Percentiles rank a stretch among this genome's conserved stretches.
Conservation (phyloP, 2,797 vertebrate genomes). For the Sternarchorhynchus goeldii region DNA sequence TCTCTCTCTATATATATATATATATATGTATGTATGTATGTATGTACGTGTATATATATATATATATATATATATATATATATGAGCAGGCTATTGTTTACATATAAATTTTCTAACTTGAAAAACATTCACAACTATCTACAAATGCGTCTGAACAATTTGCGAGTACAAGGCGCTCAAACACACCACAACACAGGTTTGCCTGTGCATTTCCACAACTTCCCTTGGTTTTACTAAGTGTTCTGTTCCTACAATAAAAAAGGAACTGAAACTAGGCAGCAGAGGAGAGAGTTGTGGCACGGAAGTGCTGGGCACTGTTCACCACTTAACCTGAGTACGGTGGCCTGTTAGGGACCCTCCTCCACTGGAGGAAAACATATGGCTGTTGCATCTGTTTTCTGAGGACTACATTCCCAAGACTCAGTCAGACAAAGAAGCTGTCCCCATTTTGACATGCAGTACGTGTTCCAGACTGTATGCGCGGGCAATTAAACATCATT, state of each 20-base stretch:
- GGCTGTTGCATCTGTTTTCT: conserved; percentile 80
- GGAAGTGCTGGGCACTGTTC: conserved; percentile 73
- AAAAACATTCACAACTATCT: too few relatives aligned
- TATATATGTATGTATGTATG: too few relatives aligned
- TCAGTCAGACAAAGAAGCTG: conserved; percentile 76
- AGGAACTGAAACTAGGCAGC: conserved; percentile 58
- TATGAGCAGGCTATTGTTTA: too few relatives aligned
- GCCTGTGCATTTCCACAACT: too few relatives aligned
- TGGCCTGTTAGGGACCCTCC: conserved; percentile 76
- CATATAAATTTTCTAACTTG: too few relatives aligned
- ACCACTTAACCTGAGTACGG: conserved; percentile 80
- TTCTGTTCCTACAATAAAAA: conserved; percentile 23
- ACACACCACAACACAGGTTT: too few relatives aligned
- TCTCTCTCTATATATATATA: too few relatives aligned
- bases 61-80: too few relatives aligned
- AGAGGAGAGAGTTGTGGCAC: conserved; percentile 71
- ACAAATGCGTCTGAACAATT: too few relatives aligned
- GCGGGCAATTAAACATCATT: conserved; percentile 35
- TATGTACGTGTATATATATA: too few relatives aligned
- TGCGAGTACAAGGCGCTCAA: too few relatives aligned
- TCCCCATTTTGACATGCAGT: conserved; percentile 63
- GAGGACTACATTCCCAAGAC: conserved; percentile 77
- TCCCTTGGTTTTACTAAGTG: too few relatives aligned
- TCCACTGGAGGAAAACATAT: conserved; percentile 78
- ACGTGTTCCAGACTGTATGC: conserved; percentile 42